These are phyloP conservation scores for Montipora efflorescens DNA, from an alignment of 64 coral and sea anemone genomes.

Conservation along the genomic window DNA sequence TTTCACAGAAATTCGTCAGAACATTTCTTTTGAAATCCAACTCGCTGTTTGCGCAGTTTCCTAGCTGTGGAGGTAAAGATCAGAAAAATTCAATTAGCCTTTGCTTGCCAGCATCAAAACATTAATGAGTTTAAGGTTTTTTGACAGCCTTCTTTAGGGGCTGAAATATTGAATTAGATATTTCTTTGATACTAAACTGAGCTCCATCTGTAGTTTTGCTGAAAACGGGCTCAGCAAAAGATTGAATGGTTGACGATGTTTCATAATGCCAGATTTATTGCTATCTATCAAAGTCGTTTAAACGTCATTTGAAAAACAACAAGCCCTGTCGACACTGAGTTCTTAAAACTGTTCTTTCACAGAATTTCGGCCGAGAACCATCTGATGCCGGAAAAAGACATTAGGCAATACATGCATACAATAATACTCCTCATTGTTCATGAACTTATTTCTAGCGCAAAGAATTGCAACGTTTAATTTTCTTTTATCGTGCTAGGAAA, in stretches of 20 bases:
- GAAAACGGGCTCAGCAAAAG: too few species aligned
- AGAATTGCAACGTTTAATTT: background rate
- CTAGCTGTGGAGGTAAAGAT: conserved; percentile 29
- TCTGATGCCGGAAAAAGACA: too few species aligned
- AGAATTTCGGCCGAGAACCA: too few species aligned
- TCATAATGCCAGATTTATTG: too few species aligned
- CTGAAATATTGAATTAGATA: too few species aligned
- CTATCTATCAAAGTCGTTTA: background rate
- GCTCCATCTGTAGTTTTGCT: too few species aligned
- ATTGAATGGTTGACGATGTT: too few species aligned
- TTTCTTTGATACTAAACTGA: too few species aligned
- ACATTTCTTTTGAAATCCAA: background rate
- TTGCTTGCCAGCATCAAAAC: background rate
- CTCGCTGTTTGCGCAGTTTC: conserved; percentile 25
- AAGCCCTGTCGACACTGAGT: too few species aligned
- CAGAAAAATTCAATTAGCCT: conserved; percentile 25
- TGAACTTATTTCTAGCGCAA: background rate
- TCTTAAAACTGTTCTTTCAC: too few species aligned
- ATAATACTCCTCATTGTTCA: too few species aligned
- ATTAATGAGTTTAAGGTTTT: background rate
- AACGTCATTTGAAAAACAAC: background rate
- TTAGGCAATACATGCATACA: too few species aligned
- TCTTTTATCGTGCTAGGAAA: background rate
- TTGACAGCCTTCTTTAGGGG: background rate
- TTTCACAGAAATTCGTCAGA: background rate